Evolutionary conservation across 2,888 invertebrate species (phyloP).

Genomic region (Syrista parreyssii): DNA sequence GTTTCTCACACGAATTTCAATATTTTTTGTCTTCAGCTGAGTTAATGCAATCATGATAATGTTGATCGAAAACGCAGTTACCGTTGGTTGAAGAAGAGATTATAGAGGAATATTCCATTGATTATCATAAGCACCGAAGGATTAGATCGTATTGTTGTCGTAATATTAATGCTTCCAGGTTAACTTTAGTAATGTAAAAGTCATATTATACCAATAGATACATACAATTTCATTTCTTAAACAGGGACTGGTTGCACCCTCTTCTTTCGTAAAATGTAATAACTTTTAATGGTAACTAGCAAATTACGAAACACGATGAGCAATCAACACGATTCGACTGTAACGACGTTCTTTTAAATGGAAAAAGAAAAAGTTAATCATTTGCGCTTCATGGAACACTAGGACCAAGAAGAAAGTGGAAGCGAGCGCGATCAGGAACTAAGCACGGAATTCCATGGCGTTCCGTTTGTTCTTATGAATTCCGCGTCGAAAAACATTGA

Average conservation of each 20-base stretch:
- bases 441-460: conserved; percentile 29
- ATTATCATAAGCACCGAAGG: no score
- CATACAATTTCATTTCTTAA: neutral
- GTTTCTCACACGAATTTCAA: no score
- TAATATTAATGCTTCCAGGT: no score
- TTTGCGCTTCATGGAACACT: conserved; percentile 27
- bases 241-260: neutral
- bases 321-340: neutral
- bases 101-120: no score
- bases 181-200: no score
- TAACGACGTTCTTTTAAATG: neutral
- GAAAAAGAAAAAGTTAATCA: conserved; percentile 18
- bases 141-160: no score
- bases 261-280: neutral
- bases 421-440: conserved; percentile 24
- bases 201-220: neutral
- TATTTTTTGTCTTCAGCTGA: no score
- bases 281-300: neutral
- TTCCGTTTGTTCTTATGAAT: conserved; percentile 24
- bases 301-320: neutral
- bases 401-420: conserved; percentile 20
- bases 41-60: no score
- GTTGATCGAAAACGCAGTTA: no score
- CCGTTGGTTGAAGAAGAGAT: no score
- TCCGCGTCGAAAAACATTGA: conserved; percentile 21